Evolutionary conservation across 1,140 invertebrate species (phyloP), one percentile per base, ranked within the genome.

Genomic region (Psix sp.): DNA sequence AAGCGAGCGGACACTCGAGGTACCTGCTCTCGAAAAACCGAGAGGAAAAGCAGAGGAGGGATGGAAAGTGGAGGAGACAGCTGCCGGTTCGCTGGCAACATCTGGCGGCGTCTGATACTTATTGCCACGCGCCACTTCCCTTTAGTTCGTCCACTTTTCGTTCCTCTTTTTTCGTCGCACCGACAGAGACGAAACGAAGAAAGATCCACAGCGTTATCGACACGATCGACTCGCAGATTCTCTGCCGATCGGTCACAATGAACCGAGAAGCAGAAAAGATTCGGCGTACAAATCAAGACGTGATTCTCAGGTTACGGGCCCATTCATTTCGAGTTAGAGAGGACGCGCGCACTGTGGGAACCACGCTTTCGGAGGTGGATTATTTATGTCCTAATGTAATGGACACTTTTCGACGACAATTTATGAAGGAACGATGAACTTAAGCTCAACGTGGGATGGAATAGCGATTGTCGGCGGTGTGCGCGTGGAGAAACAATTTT

Each of bases 21-120:
- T n/a, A n/a, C n/a, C n/a, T n/a, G 54, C 56, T 67, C 20, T 66
- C 74, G 62, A 72, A 57, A 66, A 68, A 42, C 38, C 48, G 43
- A 49, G 52, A 66, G 68, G 65, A 70, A 77, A 77, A 77, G 70
- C 63, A 73, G 65, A 60, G 48, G 52, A 68, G 46, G 57, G 68
- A 35, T 46, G 63, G 57, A 68, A 68, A 74, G 63, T 63, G 36
- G 65, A 56, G 54, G 45, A 77, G 75, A 77, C 75, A 77, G 75
- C 71, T 77, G 74, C 74, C 57, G 60, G 70, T 36, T 63, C 70
- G 33, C 36, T 62, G 43, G 71, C 48, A 77, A 74, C 75, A 77
- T 77, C 75, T 77, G 75, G 70, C 75, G 70, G 42, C 56, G 71
- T 74, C 60, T 66, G 65, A 77, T 74, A 70, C 74, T 70, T 70